These are phyloP conservation scores for Dasyornis broadbenti DNA, from an alignment of 2,113 vertebrate genomes.

Conservation along the genomic window DNA sequence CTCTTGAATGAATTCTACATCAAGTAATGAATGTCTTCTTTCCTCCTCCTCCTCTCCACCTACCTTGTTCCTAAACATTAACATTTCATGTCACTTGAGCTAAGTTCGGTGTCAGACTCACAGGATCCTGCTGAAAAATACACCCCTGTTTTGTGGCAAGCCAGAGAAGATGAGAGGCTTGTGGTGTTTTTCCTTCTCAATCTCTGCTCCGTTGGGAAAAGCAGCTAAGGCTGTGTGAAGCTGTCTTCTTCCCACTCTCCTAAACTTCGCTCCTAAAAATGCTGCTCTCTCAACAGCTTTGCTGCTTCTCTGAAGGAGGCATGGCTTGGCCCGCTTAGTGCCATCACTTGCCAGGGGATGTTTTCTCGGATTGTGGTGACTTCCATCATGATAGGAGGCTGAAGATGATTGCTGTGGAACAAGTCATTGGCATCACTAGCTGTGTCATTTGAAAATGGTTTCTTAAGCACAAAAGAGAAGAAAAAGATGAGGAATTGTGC, in stretches of 20 bases:
- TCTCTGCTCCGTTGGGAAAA: neutral
- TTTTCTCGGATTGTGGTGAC: neutral
- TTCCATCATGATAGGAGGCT: neutral
- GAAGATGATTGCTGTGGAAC: neutral
- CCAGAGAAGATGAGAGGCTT: constrained; percentile 17
- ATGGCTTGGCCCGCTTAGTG: neutral
- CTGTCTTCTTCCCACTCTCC: constrained; percentile 38
- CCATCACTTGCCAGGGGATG: neutral
- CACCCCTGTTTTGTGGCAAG: constrained; percentile 22
- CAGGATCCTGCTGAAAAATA: constrained; percentile 42
- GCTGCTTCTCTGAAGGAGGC: neutral
- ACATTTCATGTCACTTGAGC: constrained; percentile 49
- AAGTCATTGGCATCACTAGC: neutral
- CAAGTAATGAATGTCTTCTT: constrained; percentile 43
- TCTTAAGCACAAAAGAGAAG: neutral
- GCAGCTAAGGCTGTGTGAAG: constrained; percentile 12
- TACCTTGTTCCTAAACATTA: constrained; percentile 59
- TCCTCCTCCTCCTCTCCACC: constrained; percentile 44
- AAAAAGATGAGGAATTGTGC: neutral
- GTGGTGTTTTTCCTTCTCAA: constrained; percentile 25
- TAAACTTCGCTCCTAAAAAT: neutral
- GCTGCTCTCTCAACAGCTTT: neutral
- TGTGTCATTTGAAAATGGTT: neutral
- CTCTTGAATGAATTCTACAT: constrained; percentile 55
- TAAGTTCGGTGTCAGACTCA: constrained; percentile 55